Evolutionary conservation across 1,140 invertebrate species (phyloP).

Genomic region (Hypothenemus hampei): DNA sequence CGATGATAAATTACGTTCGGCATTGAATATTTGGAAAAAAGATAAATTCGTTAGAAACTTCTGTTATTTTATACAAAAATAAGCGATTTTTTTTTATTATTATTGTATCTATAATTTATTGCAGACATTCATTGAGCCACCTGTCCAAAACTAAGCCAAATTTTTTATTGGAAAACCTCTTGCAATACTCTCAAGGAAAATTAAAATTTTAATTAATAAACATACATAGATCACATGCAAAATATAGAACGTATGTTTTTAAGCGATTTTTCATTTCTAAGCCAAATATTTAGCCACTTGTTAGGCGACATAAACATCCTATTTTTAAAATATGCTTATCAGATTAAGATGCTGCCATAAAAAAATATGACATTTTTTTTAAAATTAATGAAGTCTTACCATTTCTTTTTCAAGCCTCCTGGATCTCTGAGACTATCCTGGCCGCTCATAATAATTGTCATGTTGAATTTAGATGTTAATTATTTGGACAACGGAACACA

Average conservation of each 20-base stretch:
- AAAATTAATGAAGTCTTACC: conserved; percentile 4
- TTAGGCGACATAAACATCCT: conserved; percentile 4
- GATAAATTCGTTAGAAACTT: too few species aligned
- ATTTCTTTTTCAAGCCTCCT: conserved; percentile 12
- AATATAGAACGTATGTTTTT: neutral
- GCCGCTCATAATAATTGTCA: conserved; percentile 16
- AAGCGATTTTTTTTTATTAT: neutral
- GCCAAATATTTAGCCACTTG: conserved; percentile 1
- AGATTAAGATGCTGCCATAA: neutral
- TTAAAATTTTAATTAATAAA: neutral
- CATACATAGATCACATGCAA: neutral
- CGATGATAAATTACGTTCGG: too few species aligned
- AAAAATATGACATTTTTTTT: neutral
- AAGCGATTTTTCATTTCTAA: neutral
- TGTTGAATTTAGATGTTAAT: neutral
- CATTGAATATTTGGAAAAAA: too few species aligned
- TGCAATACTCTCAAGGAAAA: neutral
- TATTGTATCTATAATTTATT: neutral
- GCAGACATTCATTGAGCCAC: neutral
- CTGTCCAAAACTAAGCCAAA: neutral
- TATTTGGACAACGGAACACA: neutral
- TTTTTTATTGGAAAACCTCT: neutral
- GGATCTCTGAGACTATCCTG: conserved; percentile 17
- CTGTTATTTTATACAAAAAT: too few species aligned
- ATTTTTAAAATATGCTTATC: neutral